These are phyloP conservation scores for Coronaproctus castanopsis DNA, from an alignment of 2,888 invertebrate genomes.

Conservation along the genomic window DNA sequence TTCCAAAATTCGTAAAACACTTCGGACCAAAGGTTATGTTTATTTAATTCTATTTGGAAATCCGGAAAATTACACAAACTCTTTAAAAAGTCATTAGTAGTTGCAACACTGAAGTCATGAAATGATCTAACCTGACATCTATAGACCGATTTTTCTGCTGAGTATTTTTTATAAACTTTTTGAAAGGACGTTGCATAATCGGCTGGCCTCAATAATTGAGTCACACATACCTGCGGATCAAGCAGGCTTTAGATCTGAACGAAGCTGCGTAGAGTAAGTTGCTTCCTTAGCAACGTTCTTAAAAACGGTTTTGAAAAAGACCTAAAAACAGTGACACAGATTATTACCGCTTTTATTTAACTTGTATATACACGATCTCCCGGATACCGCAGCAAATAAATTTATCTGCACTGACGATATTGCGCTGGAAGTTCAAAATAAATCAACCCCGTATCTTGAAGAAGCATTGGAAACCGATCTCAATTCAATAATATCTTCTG, in stretches of 20 bases:
- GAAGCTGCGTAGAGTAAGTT: not conserved
- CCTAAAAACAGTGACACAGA: not conserved
- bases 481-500: too few species aligned
- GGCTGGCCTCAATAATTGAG: not conserved
- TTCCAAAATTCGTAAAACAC: not conserved
- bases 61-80: not conserved
- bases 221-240: not conserved
- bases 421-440: not conserved
- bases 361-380: not conserved
- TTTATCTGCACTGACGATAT: not conserved
- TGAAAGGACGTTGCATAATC: not conserved
- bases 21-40: not conserved
- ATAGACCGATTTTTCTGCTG: not conserved
- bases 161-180: not conserved
- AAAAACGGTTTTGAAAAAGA: not conserved
- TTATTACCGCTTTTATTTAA: too few species aligned
- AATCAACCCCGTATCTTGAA: not conserved
- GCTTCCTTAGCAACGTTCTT: not conserved
- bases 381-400: not conserved
- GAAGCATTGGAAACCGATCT: not conserved
- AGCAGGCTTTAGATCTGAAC: not conserved
- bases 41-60: not conserved
- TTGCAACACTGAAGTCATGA: not conserved
- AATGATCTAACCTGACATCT: not conserved
- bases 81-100: not conserved